Evolutionary conservation across 2,113 vertebrate genomes (phyloP).

Genomic region (Trematocara macrostoma): DNA sequence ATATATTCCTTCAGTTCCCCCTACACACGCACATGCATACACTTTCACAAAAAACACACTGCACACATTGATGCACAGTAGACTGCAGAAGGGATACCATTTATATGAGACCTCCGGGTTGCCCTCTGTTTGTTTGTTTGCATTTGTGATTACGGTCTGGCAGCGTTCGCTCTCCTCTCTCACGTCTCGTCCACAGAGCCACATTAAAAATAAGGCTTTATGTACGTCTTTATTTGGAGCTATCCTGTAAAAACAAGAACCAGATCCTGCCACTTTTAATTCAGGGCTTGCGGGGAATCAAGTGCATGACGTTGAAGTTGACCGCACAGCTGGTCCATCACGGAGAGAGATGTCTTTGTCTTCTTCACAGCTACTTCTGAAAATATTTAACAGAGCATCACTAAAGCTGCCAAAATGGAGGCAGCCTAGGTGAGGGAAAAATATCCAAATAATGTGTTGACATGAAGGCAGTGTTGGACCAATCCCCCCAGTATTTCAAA

Average conservation of each 20-base stretch:
- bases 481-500: background rate
- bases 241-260: constrained; percentile 44
- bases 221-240: constrained; percentile 45
- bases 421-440: background rate
- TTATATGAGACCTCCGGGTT: constrained; percentile 59
- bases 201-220: constrained; percentile 44
- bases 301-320: background rate
- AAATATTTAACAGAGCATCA: background rate
- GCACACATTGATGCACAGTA: constrained; percentile 59
- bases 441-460: background rate
- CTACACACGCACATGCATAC: background rate
- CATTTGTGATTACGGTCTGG: constrained; percentile 64
- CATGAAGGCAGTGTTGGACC: background rate
- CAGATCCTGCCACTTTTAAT: constrained; percentile 27
- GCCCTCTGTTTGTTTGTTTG: constrained; percentile 64
- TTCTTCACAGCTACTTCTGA: background rate
- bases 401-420: background rate
- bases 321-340: background rate
- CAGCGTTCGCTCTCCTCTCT: constrained; percentile 41
- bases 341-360: constrained; percentile 4
- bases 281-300: constrained; percentile 3
- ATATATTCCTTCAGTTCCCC: constrained; percentile 1
- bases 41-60: constrained; percentile 31
- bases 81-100: constrained; percentile 53
- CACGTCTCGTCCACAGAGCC: constrained; percentile 29